phyloP scores from a whole-genome alignment of 2,113 vertebrate genomes.

The Eclectus roratus region DNA sequence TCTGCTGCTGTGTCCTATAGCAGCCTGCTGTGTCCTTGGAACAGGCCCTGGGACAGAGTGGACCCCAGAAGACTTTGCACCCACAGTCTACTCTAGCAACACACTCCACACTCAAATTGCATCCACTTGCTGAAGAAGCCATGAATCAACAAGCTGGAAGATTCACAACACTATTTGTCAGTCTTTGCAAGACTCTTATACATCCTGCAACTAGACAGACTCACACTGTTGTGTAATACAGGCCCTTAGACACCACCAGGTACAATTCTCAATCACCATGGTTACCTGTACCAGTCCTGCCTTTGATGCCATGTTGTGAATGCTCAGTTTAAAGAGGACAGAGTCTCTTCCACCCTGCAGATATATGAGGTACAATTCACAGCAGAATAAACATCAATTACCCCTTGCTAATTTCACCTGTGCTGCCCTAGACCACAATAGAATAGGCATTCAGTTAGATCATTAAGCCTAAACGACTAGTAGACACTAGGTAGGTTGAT shows the following conservation, averaged over 20 bases:
- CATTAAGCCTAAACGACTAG: background rate
- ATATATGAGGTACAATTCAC: background rate
- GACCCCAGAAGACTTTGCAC: background rate
- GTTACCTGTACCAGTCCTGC: background rate
- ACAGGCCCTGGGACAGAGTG: rapidly evolving
- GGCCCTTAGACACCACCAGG: background rate
- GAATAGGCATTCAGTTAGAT: background rate
- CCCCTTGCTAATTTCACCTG: background rate
- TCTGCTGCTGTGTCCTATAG: background rate
- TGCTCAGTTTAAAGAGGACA: background rate
- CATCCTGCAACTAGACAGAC: background rate
- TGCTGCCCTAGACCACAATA: background rate
- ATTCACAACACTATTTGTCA: background rate
- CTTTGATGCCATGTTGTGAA: background rate
- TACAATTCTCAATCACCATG: background rate
- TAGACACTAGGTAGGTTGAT: background rate
- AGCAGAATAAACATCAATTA: background rate
- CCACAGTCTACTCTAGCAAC: background rate
- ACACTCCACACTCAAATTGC: background rate
- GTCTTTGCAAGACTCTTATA: background rate
- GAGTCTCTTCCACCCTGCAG: background rate
- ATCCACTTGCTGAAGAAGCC: background rate
- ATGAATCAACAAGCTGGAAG: background rate
- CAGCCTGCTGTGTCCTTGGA: background rate
- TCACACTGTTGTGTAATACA: background rate